Evolutionary conservation across 2,888 invertebrate genomes (phyloP).

Genomic region (Netelia melanura): DNA sequence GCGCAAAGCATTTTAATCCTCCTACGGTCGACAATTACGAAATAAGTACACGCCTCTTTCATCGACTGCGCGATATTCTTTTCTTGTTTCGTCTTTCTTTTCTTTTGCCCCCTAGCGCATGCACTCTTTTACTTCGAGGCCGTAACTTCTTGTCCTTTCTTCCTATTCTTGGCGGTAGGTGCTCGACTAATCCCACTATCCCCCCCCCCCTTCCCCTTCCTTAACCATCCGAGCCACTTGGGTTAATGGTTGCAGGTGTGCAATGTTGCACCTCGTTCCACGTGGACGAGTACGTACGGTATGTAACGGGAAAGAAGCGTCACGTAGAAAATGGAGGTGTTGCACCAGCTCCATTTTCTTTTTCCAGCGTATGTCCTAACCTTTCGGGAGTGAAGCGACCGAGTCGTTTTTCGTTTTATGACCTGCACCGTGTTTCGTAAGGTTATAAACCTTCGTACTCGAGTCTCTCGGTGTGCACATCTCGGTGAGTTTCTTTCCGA

Average conservation of each 20-base stretch:
- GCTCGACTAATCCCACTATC: constrained; percentile 29
- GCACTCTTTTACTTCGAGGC: neutral
- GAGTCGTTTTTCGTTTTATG: constrained; percentile 40
- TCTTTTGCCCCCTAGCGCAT: neutral
- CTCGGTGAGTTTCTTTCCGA: too few species aligned
- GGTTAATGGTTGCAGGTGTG: constrained; percentile 55
- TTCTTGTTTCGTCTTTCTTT: constrained; percentile 32
- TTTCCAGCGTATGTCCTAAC: neutral
- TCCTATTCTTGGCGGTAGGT: neutral
- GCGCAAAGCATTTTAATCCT: neutral
- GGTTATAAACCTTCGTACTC: constrained; percentile 14
- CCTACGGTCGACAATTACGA: neutral
- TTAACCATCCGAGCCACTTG: constrained; percentile 28
- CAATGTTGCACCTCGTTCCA: constrained; percentile 49
- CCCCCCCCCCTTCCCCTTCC: neutral
- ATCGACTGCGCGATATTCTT: neutral
- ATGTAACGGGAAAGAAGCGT: constrained; percentile 20
- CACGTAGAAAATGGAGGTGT: constrained; percentile 43
- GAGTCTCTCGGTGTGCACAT: neutral
- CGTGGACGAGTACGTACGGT: neutral
- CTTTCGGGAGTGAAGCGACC: neutral
- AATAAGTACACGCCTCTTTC: constrained; percentile 4
- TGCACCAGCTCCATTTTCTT: constrained; percentile 7
- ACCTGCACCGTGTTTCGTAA: constrained; percentile 25
- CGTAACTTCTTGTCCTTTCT: neutral